Percentiles rank a stretch among this genome's conserved stretches.
Evolutionary conservation across 2,888 invertebrate species (phyloP).

Genomic region (Harpalus rufipes): DNA sequence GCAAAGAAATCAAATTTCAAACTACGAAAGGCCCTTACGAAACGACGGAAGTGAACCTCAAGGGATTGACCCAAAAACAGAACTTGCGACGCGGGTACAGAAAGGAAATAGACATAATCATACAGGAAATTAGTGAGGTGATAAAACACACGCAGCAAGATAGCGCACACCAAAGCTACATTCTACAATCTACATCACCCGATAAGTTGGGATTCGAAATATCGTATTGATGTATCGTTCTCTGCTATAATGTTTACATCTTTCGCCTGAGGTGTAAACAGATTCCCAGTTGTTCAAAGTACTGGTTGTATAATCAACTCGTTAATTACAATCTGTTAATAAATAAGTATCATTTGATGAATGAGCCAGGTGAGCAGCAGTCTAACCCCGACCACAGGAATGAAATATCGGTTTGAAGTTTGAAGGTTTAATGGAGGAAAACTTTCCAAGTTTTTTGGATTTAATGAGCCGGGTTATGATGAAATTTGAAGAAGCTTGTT

Average conservation of each 20-base stretch:
- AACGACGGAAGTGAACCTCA: conserved; percentile 7
- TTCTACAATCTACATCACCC: too few species aligned
- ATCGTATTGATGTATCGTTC: conserved; percentile 17
- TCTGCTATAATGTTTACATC: conserved; percentile 16
- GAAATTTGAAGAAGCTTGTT: conserved; percentile 20
- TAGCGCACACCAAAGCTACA: not conserved
- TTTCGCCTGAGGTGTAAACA: conserved; percentile 34
- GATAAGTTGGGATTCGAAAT: not conserved
- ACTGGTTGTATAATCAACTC: conserved; percentile 26
- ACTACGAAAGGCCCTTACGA: conserved; percentile 23
- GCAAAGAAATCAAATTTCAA: conserved; percentile 52
- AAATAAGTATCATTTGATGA: conserved; percentile 14
- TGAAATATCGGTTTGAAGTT: conserved; percentile 31
- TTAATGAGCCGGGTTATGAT: conserved; percentile 18
- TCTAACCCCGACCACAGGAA: not conserved
- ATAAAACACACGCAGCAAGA: not conserved
- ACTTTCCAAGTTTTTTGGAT: conserved; percentile 13
- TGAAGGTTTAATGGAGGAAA: conserved; percentile 17
- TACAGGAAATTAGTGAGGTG: not conserved
- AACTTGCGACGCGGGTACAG: not conserved
- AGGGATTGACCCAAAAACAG: conserved; percentile 26
- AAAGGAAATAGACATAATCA: not conserved
- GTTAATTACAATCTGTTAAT: conserved; percentile 12
- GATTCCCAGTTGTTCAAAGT: conserved; percentile 9
- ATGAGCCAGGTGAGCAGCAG: not conserved